phyloP scores from a whole-genome alignment of 2,888 invertebrate genomes.

The Hypercompe scribonia region DNA sequence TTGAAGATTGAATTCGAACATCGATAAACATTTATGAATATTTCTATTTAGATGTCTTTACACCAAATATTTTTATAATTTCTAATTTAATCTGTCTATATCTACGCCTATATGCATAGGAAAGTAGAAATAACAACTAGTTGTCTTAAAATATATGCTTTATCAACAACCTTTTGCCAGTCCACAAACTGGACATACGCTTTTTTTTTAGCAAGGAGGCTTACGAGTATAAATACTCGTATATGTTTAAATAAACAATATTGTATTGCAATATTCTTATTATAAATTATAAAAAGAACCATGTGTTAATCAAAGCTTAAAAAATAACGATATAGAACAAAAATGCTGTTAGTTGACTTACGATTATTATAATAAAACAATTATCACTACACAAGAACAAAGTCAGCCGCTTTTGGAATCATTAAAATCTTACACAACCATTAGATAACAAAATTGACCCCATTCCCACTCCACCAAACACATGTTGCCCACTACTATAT shows the following conservation, averaged over 20 bases:
- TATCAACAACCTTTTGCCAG: not conserved
- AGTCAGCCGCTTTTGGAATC: conserved; percentile 18
- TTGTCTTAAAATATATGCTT: not conserved
- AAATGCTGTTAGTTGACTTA: not conserved
- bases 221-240: too few relatives aligned
- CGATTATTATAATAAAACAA: not conserved
- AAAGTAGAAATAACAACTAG: not conserved
- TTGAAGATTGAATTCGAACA: too few relatives aligned
- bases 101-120: not conserved
- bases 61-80: too few relatives aligned
- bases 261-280: too few relatives aligned
- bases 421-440: conserved; percentile 31
- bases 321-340: not conserved
- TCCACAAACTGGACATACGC: too few relatives aligned
- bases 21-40: too few relatives aligned
- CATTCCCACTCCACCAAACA: conserved; percentile 44
- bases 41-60: too few relatives aligned
- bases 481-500: conserved; percentile 35
- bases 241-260: too few relatives aligned
- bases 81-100: not conserved
- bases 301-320: not conserved
- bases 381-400: conserved; percentile 16
- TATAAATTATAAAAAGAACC: not conserved
- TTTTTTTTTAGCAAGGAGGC: too few relatives aligned
- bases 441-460: conserved; percentile 45